Evolutionary conservation across 2,113 vertebrate genomes (phyloP).

Genomic region (Ascaphus truei): DNA sequence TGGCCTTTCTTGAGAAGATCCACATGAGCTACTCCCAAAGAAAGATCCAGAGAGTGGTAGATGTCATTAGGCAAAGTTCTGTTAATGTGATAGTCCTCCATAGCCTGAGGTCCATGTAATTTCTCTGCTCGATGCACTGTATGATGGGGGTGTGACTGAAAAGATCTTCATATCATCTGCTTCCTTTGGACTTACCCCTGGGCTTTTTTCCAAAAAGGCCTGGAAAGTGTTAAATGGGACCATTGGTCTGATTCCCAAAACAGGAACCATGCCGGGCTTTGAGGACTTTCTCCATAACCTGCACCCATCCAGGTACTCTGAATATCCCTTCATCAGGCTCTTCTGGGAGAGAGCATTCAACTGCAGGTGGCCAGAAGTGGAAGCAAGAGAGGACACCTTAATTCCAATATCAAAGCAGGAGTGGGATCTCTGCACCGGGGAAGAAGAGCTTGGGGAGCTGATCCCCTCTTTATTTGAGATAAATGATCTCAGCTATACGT

Average conservation of each 20-base stretch:
- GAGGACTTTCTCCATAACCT: neutral
- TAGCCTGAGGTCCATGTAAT: slow-evolving; percentile 5
- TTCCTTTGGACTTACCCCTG: slow-evolving; percentile 14
- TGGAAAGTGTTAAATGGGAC: slow-evolving; percentile 20
- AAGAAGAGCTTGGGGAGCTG: neutral
- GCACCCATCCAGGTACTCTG: neutral
- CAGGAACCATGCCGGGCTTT: slow-evolving; percentile 4
- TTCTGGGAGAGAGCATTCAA: slow-evolving; percentile 11
- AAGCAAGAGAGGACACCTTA: neutral
- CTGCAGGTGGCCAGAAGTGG: neutral
- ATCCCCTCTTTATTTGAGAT: slow-evolving; percentile 11
- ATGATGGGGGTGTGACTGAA: neutral
- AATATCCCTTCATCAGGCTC: neutral
- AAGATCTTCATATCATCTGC: slow-evolving; percentile 6
- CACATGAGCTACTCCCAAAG: neutral
- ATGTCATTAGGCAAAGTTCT: neutral
- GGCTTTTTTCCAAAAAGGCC: slow-evolving; percentile 11
- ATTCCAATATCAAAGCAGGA: no score
- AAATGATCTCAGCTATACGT: slow-evolving; percentile 20
- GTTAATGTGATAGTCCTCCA: slow-evolving; percentile 19
- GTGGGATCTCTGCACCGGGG: neutral
- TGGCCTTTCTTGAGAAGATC: slow-evolving; percentile 20
- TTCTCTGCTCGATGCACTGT: neutral
- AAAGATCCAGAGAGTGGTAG: slow-evolving; percentile 10
- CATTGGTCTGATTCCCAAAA: slow-evolving; percentile 3